Evolutionary conservation across 2,797 vertebrate species (phyloP), one percentile per base, ranked within the genome.

Genomic region (Myripristis jacobus): DNA sequence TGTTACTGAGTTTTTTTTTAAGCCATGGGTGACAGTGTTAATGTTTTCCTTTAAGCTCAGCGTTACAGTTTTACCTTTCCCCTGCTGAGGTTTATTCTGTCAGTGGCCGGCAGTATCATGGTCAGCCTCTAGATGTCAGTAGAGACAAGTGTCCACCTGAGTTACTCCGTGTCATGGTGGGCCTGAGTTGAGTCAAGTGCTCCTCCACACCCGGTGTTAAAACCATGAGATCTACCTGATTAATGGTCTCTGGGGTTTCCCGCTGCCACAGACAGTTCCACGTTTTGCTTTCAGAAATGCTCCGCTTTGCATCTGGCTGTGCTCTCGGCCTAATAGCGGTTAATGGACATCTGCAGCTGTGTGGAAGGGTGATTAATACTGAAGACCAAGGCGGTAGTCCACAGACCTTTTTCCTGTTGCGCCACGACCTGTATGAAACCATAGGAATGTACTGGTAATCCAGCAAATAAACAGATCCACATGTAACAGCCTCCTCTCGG

Each of bases 61-160:
- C 36, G 13, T 46, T n/a, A 46, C 4, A 15, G 41, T 36, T 36
- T 36, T 8, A 36, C 41, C 16, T 46, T 46, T 46, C 43, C 43
- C 4, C 18, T 46, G 43, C n/a, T 46, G 43, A 4, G 12, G 1
- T 24, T 12, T 71, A 16, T 6, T 31, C 11, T 3, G 11, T 58
- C 21, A 51, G 18, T 36, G 48, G 67, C 31, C 11, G 1, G 9
- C 43, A 86, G 51, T 83, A 79, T 66, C 0, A 9, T 6, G 8
- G 58, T 47, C 4, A 1, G 36, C 88, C 93, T 73, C 86, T 83
- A 93, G 93, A 83, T 91, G 91, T 85, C 91, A 90, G 88, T 73
- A 87, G 73, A 89, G 88, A 68, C 89, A 89, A 81, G 68, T 66
- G 19, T 57, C 79, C 46, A n/a, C 55, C 19, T 56, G 46, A 66